Percentiles rank a stretch among this genome's conserved stretches.
Conservation (phyloP, 2,113 vertebrate genomes). For the Pseudorectes ferrugineus region DNA sequence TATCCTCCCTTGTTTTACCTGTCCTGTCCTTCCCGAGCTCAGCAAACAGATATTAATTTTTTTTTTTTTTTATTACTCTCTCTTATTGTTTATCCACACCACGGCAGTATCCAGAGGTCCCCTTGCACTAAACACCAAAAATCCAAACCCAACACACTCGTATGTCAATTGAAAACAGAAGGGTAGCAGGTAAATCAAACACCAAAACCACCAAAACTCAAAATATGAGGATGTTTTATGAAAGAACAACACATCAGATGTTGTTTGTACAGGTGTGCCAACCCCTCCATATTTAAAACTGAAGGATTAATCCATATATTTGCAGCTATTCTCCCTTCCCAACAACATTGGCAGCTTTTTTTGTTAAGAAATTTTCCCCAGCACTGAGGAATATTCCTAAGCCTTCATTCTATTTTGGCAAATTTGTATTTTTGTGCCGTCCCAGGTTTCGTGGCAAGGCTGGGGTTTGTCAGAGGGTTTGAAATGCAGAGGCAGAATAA, state of each 20-base stretch:
- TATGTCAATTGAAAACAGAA: neutral
- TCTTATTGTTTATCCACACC: neutral
- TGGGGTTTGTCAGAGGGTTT: neutral
- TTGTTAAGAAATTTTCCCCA: neutral
- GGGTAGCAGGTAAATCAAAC: neutral
- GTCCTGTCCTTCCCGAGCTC: neutral
- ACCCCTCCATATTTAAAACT: accelerated
- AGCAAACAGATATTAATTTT: neutral
- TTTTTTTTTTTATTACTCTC: neutral
- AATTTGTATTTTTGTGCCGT: accelerated
- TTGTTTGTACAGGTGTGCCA: too few relatives aligned
- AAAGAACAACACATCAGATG: accelerated
- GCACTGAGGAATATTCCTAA: neutral
- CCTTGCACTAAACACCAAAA: neutral
- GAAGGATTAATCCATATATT: neutral
- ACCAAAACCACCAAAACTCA: neutral
- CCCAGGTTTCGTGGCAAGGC: neutral
- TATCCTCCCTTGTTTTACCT: neutral
- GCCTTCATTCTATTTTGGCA: neutral
- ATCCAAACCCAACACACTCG: accelerated
- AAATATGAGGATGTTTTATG: neutral
- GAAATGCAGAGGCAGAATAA: neutral
- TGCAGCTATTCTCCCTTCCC: neutral
- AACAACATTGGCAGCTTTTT: neutral
- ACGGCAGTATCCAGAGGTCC: neutral